These are phyloP conservation scores for Aurelia aurita DNA, from an alignment of 30 jellyfish, hydroid and myxozoan genomes.

Conservation along the genomic window DNA sequence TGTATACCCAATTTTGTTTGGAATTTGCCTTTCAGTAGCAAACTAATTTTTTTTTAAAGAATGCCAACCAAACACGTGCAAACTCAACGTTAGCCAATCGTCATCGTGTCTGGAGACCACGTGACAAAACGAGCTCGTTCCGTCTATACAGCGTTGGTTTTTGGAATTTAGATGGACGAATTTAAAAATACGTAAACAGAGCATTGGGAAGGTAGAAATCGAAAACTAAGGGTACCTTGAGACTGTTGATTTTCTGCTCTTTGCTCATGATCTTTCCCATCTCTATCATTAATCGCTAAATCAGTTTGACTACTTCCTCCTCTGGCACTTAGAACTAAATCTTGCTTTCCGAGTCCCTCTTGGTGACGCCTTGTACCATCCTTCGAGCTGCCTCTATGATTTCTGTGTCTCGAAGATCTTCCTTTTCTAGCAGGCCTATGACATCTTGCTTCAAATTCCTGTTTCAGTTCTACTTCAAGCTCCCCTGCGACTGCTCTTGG, in stretches of 20 bases:
- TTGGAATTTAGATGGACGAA: too few relatives aligned
- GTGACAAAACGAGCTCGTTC: too few relatives aligned
- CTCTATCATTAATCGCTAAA: constrained; percentile 37
- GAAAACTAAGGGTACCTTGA: neutral
- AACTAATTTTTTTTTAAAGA: too few relatives aligned
- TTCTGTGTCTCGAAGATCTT: neutral
- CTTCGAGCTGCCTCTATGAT: neutral
- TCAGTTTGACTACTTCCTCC: constrained; percentile 70
- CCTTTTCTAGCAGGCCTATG: constrained; percentile 19
- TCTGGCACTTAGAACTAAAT: constrained; percentile 50
- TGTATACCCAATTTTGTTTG: too few relatives aligned
- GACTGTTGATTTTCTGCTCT: constrained; percentile 1
- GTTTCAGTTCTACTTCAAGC: constrained; percentile 41
- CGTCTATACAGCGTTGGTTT: too few relatives aligned
- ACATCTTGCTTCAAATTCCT: constrained; percentile 28
- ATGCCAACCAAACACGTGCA: too few relatives aligned
- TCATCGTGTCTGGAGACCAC: too few relatives aligned
- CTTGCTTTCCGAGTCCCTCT: constrained; percentile 11
- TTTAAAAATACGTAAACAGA: too few relatives aligned
- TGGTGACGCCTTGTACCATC: constrained; percentile 12
- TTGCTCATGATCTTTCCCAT: neutral
- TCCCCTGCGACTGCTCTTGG: constrained; percentile 22
- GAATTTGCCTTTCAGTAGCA: too few relatives aligned
- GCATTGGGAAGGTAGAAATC: too few relatives aligned
- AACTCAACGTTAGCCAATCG: too few relatives aligned